Base-by-base conservation (phyloP, 2,797 vertebrate genomes). In the Ciconia nigra region DNA sequence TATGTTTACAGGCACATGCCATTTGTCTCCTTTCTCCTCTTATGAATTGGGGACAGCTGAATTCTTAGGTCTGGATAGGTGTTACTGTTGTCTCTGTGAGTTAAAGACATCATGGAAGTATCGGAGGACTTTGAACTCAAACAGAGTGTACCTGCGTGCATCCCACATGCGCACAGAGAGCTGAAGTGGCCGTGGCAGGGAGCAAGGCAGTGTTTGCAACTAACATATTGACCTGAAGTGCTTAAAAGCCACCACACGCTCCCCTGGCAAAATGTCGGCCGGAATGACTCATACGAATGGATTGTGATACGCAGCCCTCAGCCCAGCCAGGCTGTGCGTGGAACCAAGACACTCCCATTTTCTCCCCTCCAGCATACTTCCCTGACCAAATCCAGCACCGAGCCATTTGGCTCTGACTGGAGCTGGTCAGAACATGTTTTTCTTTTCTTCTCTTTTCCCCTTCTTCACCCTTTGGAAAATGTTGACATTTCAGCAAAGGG, bases 371-470 rank as follows among this genome's bases (percentile, higher is more conserved):
- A 92, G 93, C 81, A 89, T 91, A 86, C 79, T 94, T 92, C 72
- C 85, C 94, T 93, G 89, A 97, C 93, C 97, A 94, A 93, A 94
- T 70, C 87, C 91, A 95, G 79, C 61, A 95, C 15, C 7, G 65
- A 97, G 89, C 93, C 91, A 81, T 88, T 97, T 96, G 95, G 94
- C 95, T 95, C 84, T 76, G 51, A 91, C 55, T 86, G n/a, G 90
- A 96, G 84, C 89, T 96, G 95, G 95, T 94, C 93, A 97, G 90
- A 93, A 96, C 94, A 91, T 91, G 93, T 92, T 96, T 96, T 91
- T 92, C 88, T 93, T 76, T 90, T 92, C 89, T 95, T 95, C 71
- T 94, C 67, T 86, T 73, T 91, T 47, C 77, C 39, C 80, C 62
- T 89, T 83, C 85, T 90, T 93, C 93, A 79, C 78, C 83, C 93